Evolutionary conservation across 2,888 invertebrate genomes (phyloP).

Genomic region (Charanyca ferruginea): DNA sequence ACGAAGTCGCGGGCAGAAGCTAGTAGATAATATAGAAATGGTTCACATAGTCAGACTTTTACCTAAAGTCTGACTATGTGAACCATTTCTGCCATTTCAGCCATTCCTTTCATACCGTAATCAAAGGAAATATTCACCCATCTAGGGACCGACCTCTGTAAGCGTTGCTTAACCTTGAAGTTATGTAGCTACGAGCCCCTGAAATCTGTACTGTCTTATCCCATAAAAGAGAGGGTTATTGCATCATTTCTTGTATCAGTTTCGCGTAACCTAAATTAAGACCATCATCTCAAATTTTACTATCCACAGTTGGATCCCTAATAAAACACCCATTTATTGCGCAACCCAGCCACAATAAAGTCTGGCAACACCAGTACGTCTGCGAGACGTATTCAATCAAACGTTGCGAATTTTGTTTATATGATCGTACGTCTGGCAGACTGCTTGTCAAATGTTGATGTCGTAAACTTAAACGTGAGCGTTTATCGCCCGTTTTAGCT

Average conservation of each 20-base stretch:
- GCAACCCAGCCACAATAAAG: slow-evolving; percentile 58
- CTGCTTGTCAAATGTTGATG: slow-evolving; percentile 77
- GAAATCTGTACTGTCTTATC: no score
- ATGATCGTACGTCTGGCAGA: slow-evolving; percentile 69
- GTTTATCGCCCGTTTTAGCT: slow-evolving; percentile 76
- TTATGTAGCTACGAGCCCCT: no score
- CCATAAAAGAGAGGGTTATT: background rate
- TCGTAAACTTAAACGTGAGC: slow-evolving; percentile 81
- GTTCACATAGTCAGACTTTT: no score
- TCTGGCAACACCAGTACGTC: slow-evolving; percentile 40
- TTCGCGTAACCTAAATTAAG: slow-evolving; percentile 23
- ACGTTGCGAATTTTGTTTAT: slow-evolving; percentile 65
- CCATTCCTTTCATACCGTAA: no score
- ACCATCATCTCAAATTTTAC: slow-evolving; percentile 16
- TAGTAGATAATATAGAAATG: no score
- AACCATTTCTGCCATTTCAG: no score
- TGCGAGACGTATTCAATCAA: slow-evolving; percentile 67
- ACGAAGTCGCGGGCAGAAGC: no score
- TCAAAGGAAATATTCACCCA: no score
- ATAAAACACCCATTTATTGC: slow-evolving; percentile 60
- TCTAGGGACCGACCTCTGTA: no score
- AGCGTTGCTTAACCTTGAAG: no score
- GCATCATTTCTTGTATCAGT: slow-evolving; percentile 1
- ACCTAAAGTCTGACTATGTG: no score
- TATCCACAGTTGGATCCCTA: slow-evolving; percentile 28